Evolutionary conservation across 1,140 invertebrate species (phyloP).

Genomic region (Magallana gigas): DNA sequence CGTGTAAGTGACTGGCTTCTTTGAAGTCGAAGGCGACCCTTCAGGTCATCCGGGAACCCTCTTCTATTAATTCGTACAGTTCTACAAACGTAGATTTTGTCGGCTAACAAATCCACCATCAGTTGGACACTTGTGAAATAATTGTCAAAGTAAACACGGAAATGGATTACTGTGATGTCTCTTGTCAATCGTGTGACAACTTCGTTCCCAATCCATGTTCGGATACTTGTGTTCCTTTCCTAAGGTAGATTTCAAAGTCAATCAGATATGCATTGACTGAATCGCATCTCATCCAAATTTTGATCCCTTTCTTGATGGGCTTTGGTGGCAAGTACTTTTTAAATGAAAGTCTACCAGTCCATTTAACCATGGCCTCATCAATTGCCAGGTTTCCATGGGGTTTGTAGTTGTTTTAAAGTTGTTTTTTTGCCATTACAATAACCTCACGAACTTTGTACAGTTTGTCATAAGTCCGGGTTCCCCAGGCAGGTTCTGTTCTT

Average conservation of each 20-base stretch:
- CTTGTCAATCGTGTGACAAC: conserved; percentile 33
- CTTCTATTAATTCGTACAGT: conserved; percentile 29
- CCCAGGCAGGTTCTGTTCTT: neutral
- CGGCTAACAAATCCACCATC: neutral
- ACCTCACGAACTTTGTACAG: conserved; percentile 60
- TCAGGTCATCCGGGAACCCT: neutral
- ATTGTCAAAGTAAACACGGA: conserved; percentile 38
- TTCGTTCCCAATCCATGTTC: conserved; percentile 45
- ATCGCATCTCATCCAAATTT: conserved; percentile 71
- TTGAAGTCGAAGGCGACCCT: no score
- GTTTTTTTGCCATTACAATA: conserved; percentile 12
- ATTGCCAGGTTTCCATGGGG: conserved; percentile 53
- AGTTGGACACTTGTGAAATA: conserved; percentile 45
- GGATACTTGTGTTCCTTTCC: conserved; percentile 11
- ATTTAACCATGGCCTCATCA: conserved; percentile 79
- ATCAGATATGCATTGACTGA: conserved; percentile 51
- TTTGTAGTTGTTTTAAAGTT: conserved; percentile 42
- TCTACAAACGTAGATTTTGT: conserved; percentile 39
- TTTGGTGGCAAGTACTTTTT: conserved; percentile 79
- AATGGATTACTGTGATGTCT: neutral
- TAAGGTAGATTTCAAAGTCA: conserved; percentile 52
- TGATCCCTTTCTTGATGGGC: conserved; percentile 79
- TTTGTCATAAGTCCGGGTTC: conserved; percentile 53
- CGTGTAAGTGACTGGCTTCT: neutral
- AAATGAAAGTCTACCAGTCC: conserved; percentile 76